Evolutionary conservation across 35 echinoderm and acorn worm species (phyloP), one percentile per base, ranked within the genome.

Genomic region (Apostichopus parvimensis): DNA sequence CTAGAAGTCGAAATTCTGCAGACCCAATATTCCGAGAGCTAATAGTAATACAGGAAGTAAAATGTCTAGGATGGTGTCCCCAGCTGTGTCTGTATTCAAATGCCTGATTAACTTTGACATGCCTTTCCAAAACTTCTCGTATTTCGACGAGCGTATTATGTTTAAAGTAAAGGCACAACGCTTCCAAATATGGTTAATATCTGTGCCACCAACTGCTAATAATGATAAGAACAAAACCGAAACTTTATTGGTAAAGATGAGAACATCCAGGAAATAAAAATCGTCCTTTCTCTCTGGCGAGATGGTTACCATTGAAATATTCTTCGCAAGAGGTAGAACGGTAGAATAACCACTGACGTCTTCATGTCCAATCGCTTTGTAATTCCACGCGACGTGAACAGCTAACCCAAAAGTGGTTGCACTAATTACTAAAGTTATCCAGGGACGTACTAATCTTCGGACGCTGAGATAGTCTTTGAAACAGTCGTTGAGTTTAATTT

Each of bases 1-100:
- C 66, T 23, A 87, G 45, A 87, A 87, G 85, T 66, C 85, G 66
- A 87, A 87, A 21, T 87, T 87, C 54, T 23, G 24, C 54, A 87
- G 9, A 14, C 85, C 85, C 10, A 87, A 59, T 62, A 87, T 87
- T 13, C 85, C 85, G 53, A 87, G 59, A 14, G 85, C 85, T 66
- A 87, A 87, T 4, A 87, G 25, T 52, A 87, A 52, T 18, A 87
- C 85, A 2, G 85, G 85, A 28, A 87, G 85, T 62, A 87, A 54
- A 17, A 71, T 25, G 6, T 87, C 85, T 21, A 87, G 54, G 11
- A 87, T 28, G 1, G 85, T 87, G 22, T 87, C 85, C 2, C 53
- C 55, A 17, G 85, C 25, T 8, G 85, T 87, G 12, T 71, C 85
- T 11, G 12, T 66, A 71, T 87, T 87, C 6, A 87, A 71, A 5